These are phyloP conservation scores for Capromys pilorides DNA, from an alignment of 2,797 vertebrate species.

Conservation along the genomic window DNA sequence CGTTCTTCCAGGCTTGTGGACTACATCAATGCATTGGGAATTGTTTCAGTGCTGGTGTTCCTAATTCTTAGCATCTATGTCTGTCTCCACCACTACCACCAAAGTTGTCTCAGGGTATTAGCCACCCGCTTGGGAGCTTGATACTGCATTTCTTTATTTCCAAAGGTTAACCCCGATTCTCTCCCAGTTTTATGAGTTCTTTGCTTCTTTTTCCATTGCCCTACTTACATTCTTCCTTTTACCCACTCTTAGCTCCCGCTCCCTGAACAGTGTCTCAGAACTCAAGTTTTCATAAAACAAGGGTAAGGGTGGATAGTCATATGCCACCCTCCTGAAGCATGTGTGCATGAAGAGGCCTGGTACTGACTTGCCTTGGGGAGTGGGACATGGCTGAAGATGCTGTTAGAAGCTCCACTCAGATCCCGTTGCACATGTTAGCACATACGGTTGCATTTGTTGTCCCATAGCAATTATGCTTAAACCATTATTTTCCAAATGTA, in stretches of 20 bases:
- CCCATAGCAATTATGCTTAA: neutral
- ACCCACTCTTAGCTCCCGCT: neutral
- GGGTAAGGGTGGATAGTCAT: neutral
- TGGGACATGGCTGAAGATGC: neutral
- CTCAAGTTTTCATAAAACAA: neutral
- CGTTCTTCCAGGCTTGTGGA: neutral
- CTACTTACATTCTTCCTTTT: neutral
- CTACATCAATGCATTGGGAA: neutral
- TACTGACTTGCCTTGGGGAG: neutral
- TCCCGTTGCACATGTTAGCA: neutral
- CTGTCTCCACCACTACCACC: neutral
- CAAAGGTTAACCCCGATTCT: neutral
- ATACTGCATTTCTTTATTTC: neutral
- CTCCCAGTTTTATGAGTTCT: neutral
- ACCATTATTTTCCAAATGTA: neutral
- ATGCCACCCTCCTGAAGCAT: neutral
- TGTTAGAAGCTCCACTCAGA: neutral
- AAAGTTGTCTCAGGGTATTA: neutral
- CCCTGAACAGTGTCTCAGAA: neutral
- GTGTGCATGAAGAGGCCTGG: neutral
- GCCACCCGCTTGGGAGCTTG: neutral
- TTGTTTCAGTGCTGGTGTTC: neutral
- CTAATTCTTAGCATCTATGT: neutral
- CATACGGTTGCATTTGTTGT: neutral
- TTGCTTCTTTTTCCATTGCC: neutral